A percentile compares a stretch with the other conserved stretches of the same genome.
Evolutionary conservation across 2,113 vertebrate species (phyloP).

Genomic region (Pteruthius melanotis): DNA sequence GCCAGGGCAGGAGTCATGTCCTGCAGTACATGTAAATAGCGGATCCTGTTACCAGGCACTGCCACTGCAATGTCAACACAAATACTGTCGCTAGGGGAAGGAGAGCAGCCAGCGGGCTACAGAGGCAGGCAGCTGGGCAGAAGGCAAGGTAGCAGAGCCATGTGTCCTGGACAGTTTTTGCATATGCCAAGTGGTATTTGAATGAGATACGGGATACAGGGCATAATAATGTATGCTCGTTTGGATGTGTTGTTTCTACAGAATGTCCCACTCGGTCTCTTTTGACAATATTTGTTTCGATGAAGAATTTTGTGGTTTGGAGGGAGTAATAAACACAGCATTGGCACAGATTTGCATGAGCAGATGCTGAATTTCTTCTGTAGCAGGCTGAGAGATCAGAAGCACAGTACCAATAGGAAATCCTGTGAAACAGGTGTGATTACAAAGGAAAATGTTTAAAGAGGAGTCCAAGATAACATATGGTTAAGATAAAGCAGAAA

Average conservation of each 20-base stretch:
- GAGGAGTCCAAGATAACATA: background rate
- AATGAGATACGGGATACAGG: accelerated
- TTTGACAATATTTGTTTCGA: background rate
- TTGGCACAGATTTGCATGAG: background rate
- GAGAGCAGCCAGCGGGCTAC: background rate
- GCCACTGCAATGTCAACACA: background rate
- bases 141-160: background rate
- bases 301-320: background rate
- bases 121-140: background rate
- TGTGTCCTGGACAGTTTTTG: background rate
- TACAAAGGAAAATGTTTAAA: background rate
- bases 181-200: background rate
- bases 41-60: background rate
- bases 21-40: background rate
- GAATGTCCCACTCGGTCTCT: background rate
- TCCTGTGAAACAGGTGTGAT: background rate
- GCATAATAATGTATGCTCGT: background rate
- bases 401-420: background rate
- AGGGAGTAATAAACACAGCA: background rate
- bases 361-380: background rate
- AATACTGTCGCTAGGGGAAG: background rate
- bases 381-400: background rate
- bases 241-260: background rate
- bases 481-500: background rate
- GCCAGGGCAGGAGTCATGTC: background rate